phyloP scores from a whole-genome alignment of 1,140 invertebrate species.

The Drosophila parabipectinata region DNA sequence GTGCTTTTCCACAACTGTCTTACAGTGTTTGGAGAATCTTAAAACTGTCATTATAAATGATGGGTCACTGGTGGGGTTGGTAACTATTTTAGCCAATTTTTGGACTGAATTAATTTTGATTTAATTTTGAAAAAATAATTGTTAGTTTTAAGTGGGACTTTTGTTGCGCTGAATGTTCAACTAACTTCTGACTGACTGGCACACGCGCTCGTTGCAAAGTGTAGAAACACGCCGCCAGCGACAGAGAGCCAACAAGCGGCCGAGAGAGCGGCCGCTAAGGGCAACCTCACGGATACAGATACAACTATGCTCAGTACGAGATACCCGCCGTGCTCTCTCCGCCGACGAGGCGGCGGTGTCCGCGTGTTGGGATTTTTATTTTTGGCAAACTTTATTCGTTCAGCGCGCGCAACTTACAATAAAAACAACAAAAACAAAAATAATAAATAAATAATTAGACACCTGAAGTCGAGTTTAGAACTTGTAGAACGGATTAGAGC shows the following conservation, averaged over 20 bases:
- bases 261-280: conserved; percentile 36
- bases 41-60: conserved; percentile 26
- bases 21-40: background rate
- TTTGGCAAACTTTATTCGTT: conserved; percentile 68
- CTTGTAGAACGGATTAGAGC: background rate
- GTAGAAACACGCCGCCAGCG: conserved; percentile 53
- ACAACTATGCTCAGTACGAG: conserved; percentile 12
- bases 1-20: conserved; percentile 23
- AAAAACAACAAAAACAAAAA: background rate
- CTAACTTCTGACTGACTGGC: conserved; percentile 51
- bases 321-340: conserved; percentile 6
- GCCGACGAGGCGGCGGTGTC: background rate
- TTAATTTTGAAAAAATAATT: conserved; percentile 1
- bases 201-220: conserved; percentile 49
- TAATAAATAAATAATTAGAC: background rate
- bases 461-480: background rate
- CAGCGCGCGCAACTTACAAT: conserved; percentile 68
- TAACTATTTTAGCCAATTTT: conserved; percentile 14
- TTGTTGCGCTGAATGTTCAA: conserved; percentile 48
- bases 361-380: conserved; percentile 68
- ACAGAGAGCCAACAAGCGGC: conserved; percentile 10
- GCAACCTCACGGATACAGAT: conserved; percentile 54
- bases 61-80: background rate
- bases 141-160: conserved; percentile 37
- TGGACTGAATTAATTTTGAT: background rate